Conservation (phyloP, 92 coral and sea anemone species). For the Heliopora coerulea region DNA sequence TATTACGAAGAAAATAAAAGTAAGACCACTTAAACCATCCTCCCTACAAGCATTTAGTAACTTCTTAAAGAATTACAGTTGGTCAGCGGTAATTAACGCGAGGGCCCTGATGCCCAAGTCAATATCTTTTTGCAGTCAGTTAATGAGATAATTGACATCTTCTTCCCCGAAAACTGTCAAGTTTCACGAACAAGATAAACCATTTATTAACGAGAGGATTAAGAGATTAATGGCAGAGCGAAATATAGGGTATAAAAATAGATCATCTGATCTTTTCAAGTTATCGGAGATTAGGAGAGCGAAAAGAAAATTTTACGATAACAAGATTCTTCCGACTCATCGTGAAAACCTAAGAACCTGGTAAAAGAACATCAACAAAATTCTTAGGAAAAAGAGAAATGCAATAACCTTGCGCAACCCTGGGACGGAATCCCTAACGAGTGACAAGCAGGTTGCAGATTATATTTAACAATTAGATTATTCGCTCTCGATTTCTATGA, state of each 20-base stretch:
- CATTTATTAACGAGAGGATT: not conserved
- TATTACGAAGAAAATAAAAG: too few relatives aligned
- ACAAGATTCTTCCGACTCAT: not conserved
- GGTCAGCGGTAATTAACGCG: not conserved
- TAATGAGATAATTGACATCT: not conserved
- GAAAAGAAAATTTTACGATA: not conserved
- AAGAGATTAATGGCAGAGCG: slow-evolving; percentile 6
- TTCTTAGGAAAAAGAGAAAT: not conserved
- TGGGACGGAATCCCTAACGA: not conserved
- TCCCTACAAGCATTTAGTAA: not conserved
- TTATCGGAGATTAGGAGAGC: not conserved
- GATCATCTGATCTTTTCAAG: not conserved
- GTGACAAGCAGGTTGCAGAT: not conserved
- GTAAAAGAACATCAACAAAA: not conserved
- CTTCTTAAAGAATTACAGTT: not conserved
- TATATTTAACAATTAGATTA: too few relatives aligned
- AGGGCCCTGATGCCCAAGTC: too few relatives aligned
- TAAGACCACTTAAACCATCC: not conserved
- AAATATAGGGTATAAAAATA: not conserved
- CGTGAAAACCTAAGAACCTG: slow-evolving; percentile 4
- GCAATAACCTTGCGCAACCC: not conserved
- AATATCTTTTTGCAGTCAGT: not conserved
- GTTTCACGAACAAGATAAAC: not conserved
- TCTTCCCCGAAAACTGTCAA: not conserved
- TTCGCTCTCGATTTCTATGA: too few relatives aligned